Base-by-base conservation (phyloP, 2,888 invertebrate genomes). In the Cylloceria caligata region DNA sequence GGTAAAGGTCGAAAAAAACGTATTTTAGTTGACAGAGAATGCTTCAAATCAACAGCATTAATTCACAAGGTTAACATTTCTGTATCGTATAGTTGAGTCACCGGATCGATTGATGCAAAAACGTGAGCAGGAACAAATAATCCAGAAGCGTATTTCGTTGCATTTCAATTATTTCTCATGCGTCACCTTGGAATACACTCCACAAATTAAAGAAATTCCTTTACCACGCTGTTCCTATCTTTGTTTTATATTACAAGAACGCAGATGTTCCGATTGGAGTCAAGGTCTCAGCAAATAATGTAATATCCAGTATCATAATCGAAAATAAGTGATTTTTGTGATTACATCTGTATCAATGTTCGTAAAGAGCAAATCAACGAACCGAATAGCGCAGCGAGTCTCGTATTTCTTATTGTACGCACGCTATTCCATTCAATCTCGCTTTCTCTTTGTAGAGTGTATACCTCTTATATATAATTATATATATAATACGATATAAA, bases 241-340 rank as follows among this genome's bases (percentile, higher is more conserved):
- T 69, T 42, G 64, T 49, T 74, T 39, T 65, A 42, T 47, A 52
- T 74, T 49, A 36, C 42, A 57, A 69, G 68, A 45, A 74, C 57
- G 57, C 81, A 74, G 78, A 81, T 74, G 74, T 65, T 39, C 27
- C 16, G 24, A 81, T 78, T 30, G 64, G 65, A 81, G 81, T 81
- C 81, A 81, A 81, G 81, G 81, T 74, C 73, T 24, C 9, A 36
- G 39, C 45, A 69, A 80, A 80, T 69, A 75, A 60, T 68, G 76
- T 62, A 72, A 76, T 72, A 81, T 76, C n/a, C 67, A 67, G 72
- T 77, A 47, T 55, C 72, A 68, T 68, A 81, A 77, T 77, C 71
- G 77, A 77, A 68, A 69, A 76, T 68, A 77, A 73, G 68, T 49
- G 72, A 81, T 81, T 55, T 77, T 68, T 68, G 60, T 73, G 77